Conservation (phyloP, 1,140 invertebrate species). For the Phenacoccus solenopsis region DNA sequence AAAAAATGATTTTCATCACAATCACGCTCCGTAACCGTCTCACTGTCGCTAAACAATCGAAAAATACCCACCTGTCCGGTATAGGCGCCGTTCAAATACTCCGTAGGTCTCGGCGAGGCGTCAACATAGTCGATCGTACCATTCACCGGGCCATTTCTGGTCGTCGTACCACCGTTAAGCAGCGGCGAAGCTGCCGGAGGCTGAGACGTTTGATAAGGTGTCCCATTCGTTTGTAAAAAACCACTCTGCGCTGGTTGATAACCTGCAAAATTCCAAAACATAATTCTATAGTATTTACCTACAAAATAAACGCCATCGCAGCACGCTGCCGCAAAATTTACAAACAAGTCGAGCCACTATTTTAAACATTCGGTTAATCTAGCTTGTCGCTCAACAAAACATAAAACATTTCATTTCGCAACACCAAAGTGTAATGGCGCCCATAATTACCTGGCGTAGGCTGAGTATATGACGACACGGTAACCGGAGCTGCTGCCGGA, state of each 20-base stretch:
- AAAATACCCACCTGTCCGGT: slow-evolving; percentile 23
- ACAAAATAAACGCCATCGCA: too few species aligned
- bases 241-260: slow-evolving; percentile 23
- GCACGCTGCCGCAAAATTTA: too few species aligned
- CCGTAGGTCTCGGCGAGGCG: slow-evolving; percentile 25
- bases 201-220: slow-evolving; percentile 20
- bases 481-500: slow-evolving; percentile 13
- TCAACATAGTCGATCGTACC: slow-evolving; percentile 24
- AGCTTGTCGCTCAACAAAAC: too few species aligned
- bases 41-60: background rate
- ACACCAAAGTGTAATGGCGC: too few species aligned
- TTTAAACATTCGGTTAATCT: too few species aligned
- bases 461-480: slow-evolving; percentile 19
- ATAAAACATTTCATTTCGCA: too few species aligned
- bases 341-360: too few species aligned
- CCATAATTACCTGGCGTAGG: slow-evolving; percentile 26
- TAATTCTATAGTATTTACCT: too few species aligned
- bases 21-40: background rate
- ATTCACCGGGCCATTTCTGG: slow-evolving; percentile 21
- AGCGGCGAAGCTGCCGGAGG: slow-evolving; percentile 22
- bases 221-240: slow-evolving; percentile 26
- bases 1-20: too few species aligned
- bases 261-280: slow-evolving; percentile 24
- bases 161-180: slow-evolving; percentile 21
- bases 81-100: slow-evolving; percentile 27